These are phyloP conservation scores for Oxytorus armatus DNA, from an alignment of 2,888 invertebrate genomes.

Conservation along the genomic window DNA sequence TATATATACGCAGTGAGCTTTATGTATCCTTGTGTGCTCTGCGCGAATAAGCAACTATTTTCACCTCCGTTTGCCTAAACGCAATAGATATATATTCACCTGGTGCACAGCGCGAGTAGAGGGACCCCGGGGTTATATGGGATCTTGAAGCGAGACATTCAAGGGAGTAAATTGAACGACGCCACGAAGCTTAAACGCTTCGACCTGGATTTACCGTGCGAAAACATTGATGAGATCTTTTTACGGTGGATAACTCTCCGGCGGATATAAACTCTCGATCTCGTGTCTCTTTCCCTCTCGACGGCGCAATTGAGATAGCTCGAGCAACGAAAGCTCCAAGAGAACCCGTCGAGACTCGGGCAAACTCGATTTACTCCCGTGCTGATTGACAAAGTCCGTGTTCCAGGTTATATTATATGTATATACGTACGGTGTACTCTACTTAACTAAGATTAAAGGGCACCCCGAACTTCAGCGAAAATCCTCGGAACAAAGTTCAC, in stretches of 20 bases:
- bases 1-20: not conserved
- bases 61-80: not conserved
- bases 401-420: constrained; percentile 8
- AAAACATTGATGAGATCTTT: constrained; percentile 69
- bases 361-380: constrained; percentile 60
- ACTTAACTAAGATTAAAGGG: constrained; percentile 61
- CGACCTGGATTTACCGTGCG: constrained; percentile 64
- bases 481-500: constrained; percentile 44
- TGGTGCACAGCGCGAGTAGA: constrained; percentile 21
- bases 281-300: too few relatives aligned
- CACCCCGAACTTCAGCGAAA: constrained; percentile 28
- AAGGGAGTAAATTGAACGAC: constrained; percentile 64
- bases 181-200: constrained; percentile 60
- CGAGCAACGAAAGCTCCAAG: constrained; percentile 34
- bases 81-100: not conserved
- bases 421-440: constrained; percentile 7
- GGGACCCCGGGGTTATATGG: constrained; percentile 19
- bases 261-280: constrained; percentile 35
- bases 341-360: constrained; percentile 45
- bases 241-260: constrained; percentile 52
- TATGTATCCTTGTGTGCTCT: not conserved
- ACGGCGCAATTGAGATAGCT: constrained; percentile 16
- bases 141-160: constrained; percentile 36
- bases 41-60: not conserved
- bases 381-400: constrained; percentile 63